Percentiles rank a stretch among this genome's conserved stretches.
Conservation (phyloP, 2,888 invertebrate genomes). For the Sphaeridia pumilis region DNA sequence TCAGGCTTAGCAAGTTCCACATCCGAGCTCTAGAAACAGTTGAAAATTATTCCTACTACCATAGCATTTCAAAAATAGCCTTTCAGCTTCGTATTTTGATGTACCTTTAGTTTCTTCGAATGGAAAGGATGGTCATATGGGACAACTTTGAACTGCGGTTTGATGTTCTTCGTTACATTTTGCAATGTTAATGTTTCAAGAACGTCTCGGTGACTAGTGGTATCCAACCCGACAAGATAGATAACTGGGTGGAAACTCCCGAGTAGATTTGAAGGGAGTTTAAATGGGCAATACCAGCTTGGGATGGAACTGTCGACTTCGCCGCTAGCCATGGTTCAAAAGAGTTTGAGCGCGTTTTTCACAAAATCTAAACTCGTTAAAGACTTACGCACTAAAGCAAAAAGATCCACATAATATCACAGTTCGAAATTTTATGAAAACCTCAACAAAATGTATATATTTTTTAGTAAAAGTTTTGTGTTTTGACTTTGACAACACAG, state of each 20-base stretch:
- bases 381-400: too few relatives aligned
- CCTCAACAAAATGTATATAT: too few relatives aligned
- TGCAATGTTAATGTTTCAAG: slow-evolving; percentile 86
- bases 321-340: neutral
- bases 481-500: too few relatives aligned
- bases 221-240: slow-evolving; percentile 77
- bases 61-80: too few relatives aligned
- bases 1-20: slow-evolving; percentile 85
- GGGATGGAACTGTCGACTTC: slow-evolving; percentile 5
- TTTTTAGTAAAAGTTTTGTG: too few relatives aligned
- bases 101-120: slow-evolving; percentile 61
- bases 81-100: too few relatives aligned
- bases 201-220: slow-evolving; percentile 71
- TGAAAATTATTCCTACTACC: too few relatives aligned
- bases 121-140: slow-evolving; percentile 77
- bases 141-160: slow-evolving; percentile 67
- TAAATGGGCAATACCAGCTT: slow-evolving; percentile 35
- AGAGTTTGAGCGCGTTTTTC: too few relatives aligned
- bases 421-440: too few relatives aligned
- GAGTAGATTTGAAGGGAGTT: slow-evolving; percentile 69
- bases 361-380: too few relatives aligned
- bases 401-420: too few relatives aligned
- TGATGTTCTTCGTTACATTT: slow-evolving; percentile 64
- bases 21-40: slow-evolving; percentile 15
- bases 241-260: slow-evolving; percentile 75